Evolutionary conservation across 2,113 vertebrate genomes (phyloP).

Genomic region (Hiodon alosoides): DNA sequence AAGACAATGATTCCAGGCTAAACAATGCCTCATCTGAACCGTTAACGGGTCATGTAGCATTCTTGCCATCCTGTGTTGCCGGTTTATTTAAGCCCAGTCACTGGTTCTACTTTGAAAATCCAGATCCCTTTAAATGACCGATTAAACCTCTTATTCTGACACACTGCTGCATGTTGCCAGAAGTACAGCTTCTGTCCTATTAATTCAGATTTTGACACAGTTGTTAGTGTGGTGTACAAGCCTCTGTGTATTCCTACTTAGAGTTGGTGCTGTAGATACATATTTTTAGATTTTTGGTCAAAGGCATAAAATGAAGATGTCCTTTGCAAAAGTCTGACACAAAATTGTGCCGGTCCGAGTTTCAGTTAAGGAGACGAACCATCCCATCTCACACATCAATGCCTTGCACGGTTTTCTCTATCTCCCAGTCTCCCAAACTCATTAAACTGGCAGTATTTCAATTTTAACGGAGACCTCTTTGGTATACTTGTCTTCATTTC

Average conservation of each 20-base stretch:
- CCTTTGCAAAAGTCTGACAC: too few species aligned
- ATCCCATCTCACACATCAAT: too few species aligned
- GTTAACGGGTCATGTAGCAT: neutral
- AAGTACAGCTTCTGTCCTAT: neutral
- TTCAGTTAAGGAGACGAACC: too few species aligned
- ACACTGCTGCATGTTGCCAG: neutral
- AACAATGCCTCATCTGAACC: neutral
- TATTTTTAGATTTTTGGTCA: too few species aligned
- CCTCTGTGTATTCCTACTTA: neutral
- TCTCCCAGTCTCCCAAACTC: too few species aligned
- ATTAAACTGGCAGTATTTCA: too few species aligned
- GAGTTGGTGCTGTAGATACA: neutral
- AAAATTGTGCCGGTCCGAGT: too few species aligned
- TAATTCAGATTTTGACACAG: neutral
- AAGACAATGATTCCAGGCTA: neutral
- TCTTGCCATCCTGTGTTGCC: slow-evolving; percentile 2
- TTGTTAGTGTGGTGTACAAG: neutral
- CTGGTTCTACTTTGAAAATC: slow-evolving; percentile 5
- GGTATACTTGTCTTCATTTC: too few species aligned
- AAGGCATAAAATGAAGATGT: too few species aligned
- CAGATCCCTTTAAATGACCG: slow-evolving; percentile 7
- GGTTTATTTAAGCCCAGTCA: slow-evolving; percentile 17
- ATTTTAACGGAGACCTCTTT: too few species aligned
- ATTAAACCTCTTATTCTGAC: slow-evolving; percentile 3
- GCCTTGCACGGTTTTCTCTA: too few species aligned